Percentiles rank a stretch among this genome's conserved stretches.
These are phyloP conservation scores for Nebria brevicollis DNA, from an alignment of 2,888 invertebrate genomes.

Conservation along the genomic window DNA sequence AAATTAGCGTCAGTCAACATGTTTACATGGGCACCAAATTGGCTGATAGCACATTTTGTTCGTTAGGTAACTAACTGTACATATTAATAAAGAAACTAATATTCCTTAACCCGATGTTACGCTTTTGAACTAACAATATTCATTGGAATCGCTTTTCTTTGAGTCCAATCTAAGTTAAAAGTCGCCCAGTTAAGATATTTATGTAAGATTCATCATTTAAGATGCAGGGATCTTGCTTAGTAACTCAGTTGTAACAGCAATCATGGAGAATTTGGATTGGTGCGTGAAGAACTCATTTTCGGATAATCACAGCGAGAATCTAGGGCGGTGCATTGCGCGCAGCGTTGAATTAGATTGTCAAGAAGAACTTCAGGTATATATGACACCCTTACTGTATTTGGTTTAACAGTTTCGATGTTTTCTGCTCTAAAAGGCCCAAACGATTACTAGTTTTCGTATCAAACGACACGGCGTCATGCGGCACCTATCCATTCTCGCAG, in stretches of 20 bases:
- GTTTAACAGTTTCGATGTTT: slow-evolving; percentile 51
- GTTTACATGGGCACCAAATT: slow-evolving; percentile 82
- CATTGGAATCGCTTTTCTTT: not conserved
- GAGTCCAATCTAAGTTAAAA: slow-evolving; percentile 35
- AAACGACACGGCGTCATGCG: slow-evolving; percentile 62
- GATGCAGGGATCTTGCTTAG: slow-evolving; percentile 90
- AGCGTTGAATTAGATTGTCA: slow-evolving; percentile 74
- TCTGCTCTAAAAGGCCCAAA: slow-evolving; percentile 60
- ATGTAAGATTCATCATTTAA: slow-evolving; percentile 57
- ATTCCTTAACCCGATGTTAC: not conserved
- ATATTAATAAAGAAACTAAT: slow-evolving; percentile 18
- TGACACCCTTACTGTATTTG: not conserved
- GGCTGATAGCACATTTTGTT: slow-evolving; percentile 72
- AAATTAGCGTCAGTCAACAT: slow-evolving; percentile 85
- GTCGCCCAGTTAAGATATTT: not conserved
- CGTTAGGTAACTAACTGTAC: slow-evolving; percentile 67
- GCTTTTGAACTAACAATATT: slow-evolving; percentile 17
- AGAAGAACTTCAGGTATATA: slow-evolving; percentile 65
- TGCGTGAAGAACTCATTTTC: slow-evolving; percentile 88
- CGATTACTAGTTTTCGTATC: slow-evolving; percentile 62
- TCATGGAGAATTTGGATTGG: slow-evolving; percentile 85
- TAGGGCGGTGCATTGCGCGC: slow-evolving; percentile 86
- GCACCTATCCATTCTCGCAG: slow-evolving; percentile 60
- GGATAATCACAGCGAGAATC: slow-evolving; percentile 83
- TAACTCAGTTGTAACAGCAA: slow-evolving; percentile 82